phyloP scores from a whole-genome alignment of 2,888 invertebrate genomes.

The Merodon equestris region DNA sequence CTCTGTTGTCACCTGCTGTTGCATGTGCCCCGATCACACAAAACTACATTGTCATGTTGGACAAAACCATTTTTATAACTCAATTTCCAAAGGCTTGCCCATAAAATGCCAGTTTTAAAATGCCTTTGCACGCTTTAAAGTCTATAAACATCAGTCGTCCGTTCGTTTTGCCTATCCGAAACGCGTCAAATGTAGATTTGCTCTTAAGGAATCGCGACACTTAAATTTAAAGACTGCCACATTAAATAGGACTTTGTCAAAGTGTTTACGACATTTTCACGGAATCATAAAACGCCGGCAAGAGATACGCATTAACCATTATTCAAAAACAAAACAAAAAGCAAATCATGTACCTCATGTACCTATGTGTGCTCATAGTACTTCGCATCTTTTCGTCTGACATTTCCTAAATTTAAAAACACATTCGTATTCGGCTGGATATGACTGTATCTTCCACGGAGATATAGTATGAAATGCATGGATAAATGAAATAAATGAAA shows the following conservation, averaged over 20 bases:
- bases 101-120: too few species aligned
- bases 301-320: constrained; percentile 46
- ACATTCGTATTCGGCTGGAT: constrained; percentile 26
- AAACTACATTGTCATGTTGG: too few species aligned
- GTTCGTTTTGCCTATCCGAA: too few species aligned
- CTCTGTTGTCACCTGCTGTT: too few species aligned
- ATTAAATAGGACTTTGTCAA: constrained; percentile 28
- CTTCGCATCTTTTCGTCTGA: constrained; percentile 24
- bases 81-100: too few species aligned
- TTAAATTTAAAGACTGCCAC: constrained; percentile 27
- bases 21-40: too few species aligned
- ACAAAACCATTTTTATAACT: too few species aligned
- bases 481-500: constrained; percentile 30
- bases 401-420: constrained; percentile 38
- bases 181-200: too few species aligned
- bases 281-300: constrained; percentile 37
- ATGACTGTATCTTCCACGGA: background rate
- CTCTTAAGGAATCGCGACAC: constrained; percentile 1
- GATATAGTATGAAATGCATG: background rate
- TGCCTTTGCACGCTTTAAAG: too few species aligned
- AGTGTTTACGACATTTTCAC: constrained; percentile 43
- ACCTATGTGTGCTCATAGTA: background rate
- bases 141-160: too few species aligned
- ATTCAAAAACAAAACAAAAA: constrained; percentile 33
- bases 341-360: constrained; percentile 13